Conservation (phyloP, 2,113 vertebrate genomes). For the Mesoclemmys tuberculata region DNA sequence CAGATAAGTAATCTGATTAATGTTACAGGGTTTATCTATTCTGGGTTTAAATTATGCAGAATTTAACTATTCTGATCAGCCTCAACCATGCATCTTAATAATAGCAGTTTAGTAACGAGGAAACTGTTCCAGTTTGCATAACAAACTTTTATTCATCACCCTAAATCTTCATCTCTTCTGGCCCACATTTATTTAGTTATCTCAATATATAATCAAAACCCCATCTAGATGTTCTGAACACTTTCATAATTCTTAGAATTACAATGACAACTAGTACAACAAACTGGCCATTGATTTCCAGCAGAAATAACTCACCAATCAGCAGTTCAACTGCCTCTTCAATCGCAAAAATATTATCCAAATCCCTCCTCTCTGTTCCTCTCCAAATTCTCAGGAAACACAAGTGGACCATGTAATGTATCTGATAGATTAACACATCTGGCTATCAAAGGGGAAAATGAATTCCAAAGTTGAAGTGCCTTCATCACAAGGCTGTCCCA, state of each 20-base stretch:
- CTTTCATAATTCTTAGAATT: not conserved
- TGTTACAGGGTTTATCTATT: not conserved
- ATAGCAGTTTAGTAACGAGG: not conserved
- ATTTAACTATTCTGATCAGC: not conserved
- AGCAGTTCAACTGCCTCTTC: not conserved
- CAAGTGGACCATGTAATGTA: rapidly evolving
- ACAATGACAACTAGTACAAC: not conserved
- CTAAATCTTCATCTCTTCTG: not conserved
- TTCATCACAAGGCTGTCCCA: not conserved
- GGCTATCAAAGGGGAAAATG: not conserved
- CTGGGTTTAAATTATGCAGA: not conserved
- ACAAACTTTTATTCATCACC: not conserved
- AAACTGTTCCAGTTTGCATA: not conserved
- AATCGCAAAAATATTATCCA: not conserved
- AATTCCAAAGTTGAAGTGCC: not conserved
- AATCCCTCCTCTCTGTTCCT: not conserved
- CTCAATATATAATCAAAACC: not conserved
- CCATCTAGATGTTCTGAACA: not conserved
- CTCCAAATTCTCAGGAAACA: rapidly evolving
- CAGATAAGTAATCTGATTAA: not conserved
- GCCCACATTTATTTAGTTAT: not conserved
- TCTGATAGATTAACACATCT: too few relatives aligned
- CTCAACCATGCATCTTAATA: not conserved
- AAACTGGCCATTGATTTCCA: too few relatives aligned
- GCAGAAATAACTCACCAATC: not conserved